Conservation (phyloP, 2,113 vertebrate species). For the Telmatochromis brachygnathus region DNA sequence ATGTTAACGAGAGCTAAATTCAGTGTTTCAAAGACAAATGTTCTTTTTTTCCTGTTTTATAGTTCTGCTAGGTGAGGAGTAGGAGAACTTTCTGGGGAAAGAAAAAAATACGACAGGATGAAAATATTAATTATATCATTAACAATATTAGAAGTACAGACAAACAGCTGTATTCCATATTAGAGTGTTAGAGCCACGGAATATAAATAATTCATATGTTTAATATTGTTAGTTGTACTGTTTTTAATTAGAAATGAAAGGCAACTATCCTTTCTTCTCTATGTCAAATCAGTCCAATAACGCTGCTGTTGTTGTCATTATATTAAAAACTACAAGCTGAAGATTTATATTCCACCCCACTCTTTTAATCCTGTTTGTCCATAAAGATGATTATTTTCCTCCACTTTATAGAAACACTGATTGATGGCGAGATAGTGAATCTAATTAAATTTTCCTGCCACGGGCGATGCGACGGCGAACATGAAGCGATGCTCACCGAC, state of each 20-base stretch:
- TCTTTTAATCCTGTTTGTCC: background rate
- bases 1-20: background rate
- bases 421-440: background rate
- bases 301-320: background rate
- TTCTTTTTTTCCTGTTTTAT: background rate
- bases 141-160: background rate
- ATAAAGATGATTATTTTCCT: background rate
- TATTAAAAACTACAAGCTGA: background rate
- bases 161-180: background rate
- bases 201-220: background rate
- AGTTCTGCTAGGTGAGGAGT: background rate
- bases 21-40: background rate
- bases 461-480: background rate
- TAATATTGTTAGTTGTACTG: background rate
- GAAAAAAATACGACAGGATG: background rate
- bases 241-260: background rate
- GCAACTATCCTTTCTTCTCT: background rate
- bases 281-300: background rate
- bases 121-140: background rate
- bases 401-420: background rate
- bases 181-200: background rate
- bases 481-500: background rate
- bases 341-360: background rate
- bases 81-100: background rate
- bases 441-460: background rate